Conservation (phyloP, 1,140 invertebrate species). For the Megalopta genalis region DNA sequence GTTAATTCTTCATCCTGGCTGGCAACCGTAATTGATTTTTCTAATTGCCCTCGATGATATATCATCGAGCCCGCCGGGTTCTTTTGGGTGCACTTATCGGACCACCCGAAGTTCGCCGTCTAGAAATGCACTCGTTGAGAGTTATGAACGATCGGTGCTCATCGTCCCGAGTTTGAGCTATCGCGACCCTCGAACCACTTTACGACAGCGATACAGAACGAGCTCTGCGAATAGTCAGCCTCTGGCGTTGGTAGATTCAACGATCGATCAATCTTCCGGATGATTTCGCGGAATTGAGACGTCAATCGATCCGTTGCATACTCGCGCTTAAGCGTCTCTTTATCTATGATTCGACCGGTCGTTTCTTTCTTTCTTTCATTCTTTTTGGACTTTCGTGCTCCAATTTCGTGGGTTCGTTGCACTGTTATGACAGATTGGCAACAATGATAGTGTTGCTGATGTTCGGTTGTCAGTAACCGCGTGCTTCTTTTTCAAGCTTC, state of each 20-base stretch:
- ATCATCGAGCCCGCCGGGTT: background rate
- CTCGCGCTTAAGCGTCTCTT: background rate
- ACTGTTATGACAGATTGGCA: background rate
- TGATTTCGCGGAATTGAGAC: constrained; percentile 43
- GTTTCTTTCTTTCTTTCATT: too few relatives aligned
- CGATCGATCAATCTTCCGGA: constrained; percentile 24
- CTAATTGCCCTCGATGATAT: background rate
- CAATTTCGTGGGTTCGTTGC: background rate
- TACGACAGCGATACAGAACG: constrained; percentile 23
- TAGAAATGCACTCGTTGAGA: background rate
- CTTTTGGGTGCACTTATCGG: too few relatives aligned
- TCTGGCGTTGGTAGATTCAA: constrained; percentile 6
- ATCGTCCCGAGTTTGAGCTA: background rate
- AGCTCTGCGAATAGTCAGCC: background rate
- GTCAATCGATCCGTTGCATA: constrained; percentile 3
- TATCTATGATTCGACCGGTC: background rate
- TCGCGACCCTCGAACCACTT: constrained; percentile 15
- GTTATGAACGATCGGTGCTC: background rate
- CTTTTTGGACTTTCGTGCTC: background rate
- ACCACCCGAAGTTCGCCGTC: too few relatives aligned
- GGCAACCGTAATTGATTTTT: constrained; percentile 22
- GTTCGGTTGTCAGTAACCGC: background rate
- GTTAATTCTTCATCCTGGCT: background rate
- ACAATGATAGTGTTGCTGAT: background rate
- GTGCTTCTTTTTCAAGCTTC: too few relatives aligned